phyloP scores from a whole-genome alignment of 2,797 vertebrate species.

The Odontamblyopus rebecca region DNA sequence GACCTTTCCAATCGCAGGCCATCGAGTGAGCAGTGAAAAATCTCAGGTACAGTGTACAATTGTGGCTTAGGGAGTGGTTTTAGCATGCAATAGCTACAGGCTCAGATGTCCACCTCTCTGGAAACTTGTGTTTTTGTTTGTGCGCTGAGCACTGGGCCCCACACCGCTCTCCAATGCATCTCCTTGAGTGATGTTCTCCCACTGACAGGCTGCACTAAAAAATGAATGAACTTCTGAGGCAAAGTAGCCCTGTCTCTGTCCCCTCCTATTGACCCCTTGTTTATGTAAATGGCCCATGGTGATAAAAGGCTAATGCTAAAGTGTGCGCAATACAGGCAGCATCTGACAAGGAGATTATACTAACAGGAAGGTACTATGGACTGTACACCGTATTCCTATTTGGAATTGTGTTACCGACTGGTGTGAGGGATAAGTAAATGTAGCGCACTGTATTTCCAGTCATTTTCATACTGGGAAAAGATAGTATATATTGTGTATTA shows the following conservation, averaged over 20 bases:
- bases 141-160: conserved; percentile 32
- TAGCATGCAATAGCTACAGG: conserved; percentile 15
- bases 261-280: conserved; percentile 57
- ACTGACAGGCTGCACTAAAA: conserved; percentile 67
- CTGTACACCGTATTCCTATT: conserved; percentile 40
- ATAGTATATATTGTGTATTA: background rate
- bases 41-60: conserved; percentile 12
- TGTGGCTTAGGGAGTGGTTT: conserved; percentile 23
- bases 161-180: conserved; percentile 30
- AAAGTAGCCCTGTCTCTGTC: conserved; percentile 45
- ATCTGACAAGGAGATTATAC: conserved; percentile 33
- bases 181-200: conserved; percentile 60
- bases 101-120: conserved; percentile 37
- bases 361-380: conserved; percentile 30
- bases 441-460: conserved; percentile 46
- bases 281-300: conserved; percentile 58
- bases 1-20: conserved; percentile 45
- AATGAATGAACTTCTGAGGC: conserved; percentile 66
- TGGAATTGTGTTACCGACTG: conserved; percentile 46
- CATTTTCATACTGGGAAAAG: background rate
- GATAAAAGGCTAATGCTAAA: conserved; percentile 9
- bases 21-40: conserved; percentile 30
- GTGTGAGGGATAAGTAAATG: conserved; percentile 61
- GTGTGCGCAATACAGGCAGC: conserved; percentile 12
- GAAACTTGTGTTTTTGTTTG: conserved; percentile 48